Percentiles rank a stretch among this genome's conserved stretches.
These are phyloP conservation scores for Halocaridina rubra DNA, from an alignment of 2,888 invertebrate species.

Conservation along the genomic window DNA sequence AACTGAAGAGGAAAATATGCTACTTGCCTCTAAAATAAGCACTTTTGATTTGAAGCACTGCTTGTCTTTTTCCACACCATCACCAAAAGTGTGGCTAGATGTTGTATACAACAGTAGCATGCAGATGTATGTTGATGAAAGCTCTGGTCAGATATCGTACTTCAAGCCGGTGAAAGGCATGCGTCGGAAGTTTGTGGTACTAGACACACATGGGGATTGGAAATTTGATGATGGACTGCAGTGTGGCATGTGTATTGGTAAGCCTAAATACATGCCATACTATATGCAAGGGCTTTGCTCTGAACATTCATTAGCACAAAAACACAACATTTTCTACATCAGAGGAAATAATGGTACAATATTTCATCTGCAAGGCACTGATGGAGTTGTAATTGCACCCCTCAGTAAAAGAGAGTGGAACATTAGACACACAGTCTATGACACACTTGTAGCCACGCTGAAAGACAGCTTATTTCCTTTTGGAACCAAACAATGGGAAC, in stretches of 20 bases:
- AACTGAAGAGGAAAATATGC: background rate
- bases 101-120: background rate
- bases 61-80: background rate
- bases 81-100: background rate
- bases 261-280: background rate
- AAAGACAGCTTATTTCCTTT: background rate
- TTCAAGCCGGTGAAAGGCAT: background rate
- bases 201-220: background rate
- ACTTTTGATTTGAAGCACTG: background rate
- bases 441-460: background rate
- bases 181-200: background rate
- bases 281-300: background rate
- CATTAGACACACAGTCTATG: background rate
- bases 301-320: background rate
- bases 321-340: background rate
- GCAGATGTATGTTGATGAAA: background rate
- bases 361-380: background rate
- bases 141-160: background rate
- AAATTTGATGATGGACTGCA: background rate
- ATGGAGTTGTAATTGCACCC: background rate
- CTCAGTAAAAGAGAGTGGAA: background rate
- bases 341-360: background rate
- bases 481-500: background rate
- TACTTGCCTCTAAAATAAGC: background rate
- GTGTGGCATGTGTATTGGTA: background rate